A percentile compares a stretch with the other conserved stretches of the same genome.
These are phyloP conservation scores for Ostrea denselamellosa DNA, from an alignment of 1,140 invertebrate species.

Conservation along the genomic window DNA sequence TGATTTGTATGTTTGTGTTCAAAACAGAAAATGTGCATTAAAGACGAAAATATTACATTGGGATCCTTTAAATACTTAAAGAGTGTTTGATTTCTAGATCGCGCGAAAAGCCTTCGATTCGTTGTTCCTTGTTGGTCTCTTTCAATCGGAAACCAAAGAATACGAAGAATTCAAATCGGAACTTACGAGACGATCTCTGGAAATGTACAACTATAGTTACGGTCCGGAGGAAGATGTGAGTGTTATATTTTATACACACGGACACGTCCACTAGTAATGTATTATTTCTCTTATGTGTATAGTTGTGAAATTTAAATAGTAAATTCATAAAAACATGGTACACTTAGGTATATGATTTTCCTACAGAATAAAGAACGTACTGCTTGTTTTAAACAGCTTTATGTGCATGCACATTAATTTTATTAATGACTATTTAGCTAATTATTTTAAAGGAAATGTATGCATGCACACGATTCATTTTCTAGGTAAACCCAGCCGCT, in stretches of 20 bases:
- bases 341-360: too few relatives aligned
- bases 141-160: not conserved
- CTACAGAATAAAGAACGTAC: too few relatives aligned
- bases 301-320: too few relatives aligned
- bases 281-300: too few relatives aligned
- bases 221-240: not conserved
- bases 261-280: too few relatives aligned
- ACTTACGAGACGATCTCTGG: not conserved
- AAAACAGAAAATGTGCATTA: not conserved
- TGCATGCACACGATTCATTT: too few relatives aligned
- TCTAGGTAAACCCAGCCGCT: slow-evolving; percentile 83
- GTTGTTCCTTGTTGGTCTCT: not conserved
- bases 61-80: too few relatives aligned
- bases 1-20: not conserved
- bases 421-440: too few relatives aligned
- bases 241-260: not conserved
- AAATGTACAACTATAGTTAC: not conserved
- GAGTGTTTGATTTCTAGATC: not conserved
- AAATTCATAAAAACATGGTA: too few relatives aligned
- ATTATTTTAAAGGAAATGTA: too few relatives aligned
- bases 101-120: not conserved
- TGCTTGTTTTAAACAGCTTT: too few relatives aligned
- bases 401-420: too few relatives aligned
- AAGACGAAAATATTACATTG: not conserved
- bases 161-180: not conserved